Base-by-base conservation (phyloP, 1,140 invertebrate genomes). In the Adoxophyes honmai region DNA sequence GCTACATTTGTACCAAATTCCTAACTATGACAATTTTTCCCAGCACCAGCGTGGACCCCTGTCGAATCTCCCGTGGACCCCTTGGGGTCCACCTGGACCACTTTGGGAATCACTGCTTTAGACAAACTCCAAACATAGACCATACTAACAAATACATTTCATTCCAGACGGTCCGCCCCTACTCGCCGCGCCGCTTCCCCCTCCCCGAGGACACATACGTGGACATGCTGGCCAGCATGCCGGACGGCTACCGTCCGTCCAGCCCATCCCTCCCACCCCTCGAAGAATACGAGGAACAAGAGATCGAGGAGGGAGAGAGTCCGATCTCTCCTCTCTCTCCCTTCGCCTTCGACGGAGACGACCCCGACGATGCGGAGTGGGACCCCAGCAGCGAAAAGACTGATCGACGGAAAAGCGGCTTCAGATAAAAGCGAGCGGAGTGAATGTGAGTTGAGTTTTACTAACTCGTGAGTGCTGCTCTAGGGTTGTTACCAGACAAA, bases 351-450 rank as follows among this genome's bases (percentile, higher is more conserved):
- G 81, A 87, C 6, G 93, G 92, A 3, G 95, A 95, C 68, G 95
- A 96, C 83, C 94, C 94, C 1, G 94, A 95, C 77, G 95, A 96
- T 86, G 93, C 93, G 1, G 95, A 96, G 75, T 96, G 95, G 95
- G 91, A 86, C 10, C 84, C 84, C 15, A 64, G 57, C 7, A 34
- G 34, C 0, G 75, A 83, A 15, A 81, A 76, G 33, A 21, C 14
- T 1, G 81, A 86, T 0, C 57, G 70, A 9, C 58, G 79, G 14
- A 80, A 73, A 55, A 76, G 69, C 36, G 55, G 64, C 0, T 70
- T 81, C 7, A 84, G 78, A 56, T 83, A 56, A 78, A 71, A 53
- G 48, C 35, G 33, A n/a, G 34, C 37, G 54, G 16, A 42, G 36
- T 57, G 48, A 53, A 11, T 33, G 18, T 36, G 34, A 15, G 15